Percentiles rank a stretch among this genome's conserved stretches.
Conservation (phyloP, 2,113 vertebrate genomes). For the Halcyon senegalensis region DNA sequence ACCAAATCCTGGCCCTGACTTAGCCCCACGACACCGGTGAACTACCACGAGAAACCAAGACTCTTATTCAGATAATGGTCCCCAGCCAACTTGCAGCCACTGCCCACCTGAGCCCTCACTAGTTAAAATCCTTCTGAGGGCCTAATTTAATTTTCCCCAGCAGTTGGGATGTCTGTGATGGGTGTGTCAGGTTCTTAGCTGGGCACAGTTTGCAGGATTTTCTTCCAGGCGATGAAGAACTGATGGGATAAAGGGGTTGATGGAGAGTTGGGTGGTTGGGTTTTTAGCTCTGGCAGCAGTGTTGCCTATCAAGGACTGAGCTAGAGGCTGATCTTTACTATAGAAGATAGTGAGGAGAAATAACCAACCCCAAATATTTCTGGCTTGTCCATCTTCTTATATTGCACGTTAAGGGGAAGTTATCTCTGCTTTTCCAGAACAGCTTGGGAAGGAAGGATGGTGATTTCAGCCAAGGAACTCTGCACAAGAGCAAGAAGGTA, state of each 20-base stretch:
- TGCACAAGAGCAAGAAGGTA: not conserved
- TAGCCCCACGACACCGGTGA: fast-evolving
- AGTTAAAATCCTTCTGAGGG: not conserved
- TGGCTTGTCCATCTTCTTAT: not conserved
- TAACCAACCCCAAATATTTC: not conserved
- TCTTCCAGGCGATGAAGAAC: not conserved
- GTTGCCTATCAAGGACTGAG: not conserved
- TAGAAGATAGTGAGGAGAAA: not conserved
- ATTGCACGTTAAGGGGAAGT: fast-evolving
- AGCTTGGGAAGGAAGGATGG: not conserved
- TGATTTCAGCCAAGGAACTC: not conserved
- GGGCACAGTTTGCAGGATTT: not conserved
- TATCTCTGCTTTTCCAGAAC: not conserved
- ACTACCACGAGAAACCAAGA: not conserved
- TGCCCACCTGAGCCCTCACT: not conserved
- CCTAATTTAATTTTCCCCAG: not conserved
- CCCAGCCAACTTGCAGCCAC: not conserved
- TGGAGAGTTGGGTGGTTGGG: fast-evolving
- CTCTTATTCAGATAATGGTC: not conserved
- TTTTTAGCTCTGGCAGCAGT: not conserved
- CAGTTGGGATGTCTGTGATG: not conserved
- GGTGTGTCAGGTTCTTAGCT: not conserved
- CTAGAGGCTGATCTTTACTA: not conserved
- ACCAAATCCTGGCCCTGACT: not conserved
- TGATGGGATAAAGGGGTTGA: not conserved